Percentiles rank a stretch among this genome's conserved stretches.
Conservation (phyloP, 2,797 vertebrate species). For the Sylvilagus floridanus region DNA sequence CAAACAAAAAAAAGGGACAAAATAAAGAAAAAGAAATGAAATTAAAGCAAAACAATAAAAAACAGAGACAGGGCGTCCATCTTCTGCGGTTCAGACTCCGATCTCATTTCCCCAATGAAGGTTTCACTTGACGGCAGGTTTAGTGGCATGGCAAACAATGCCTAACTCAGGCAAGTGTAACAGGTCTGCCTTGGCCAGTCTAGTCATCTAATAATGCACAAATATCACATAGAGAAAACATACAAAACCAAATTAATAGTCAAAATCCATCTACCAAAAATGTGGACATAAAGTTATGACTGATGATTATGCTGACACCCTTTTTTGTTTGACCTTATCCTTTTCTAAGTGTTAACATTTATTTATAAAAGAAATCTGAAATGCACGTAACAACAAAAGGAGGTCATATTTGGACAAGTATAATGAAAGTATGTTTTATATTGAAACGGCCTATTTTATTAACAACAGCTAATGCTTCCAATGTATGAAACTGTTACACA, state of each 20-base stretch:
- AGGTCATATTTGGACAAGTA: constrained; percentile 78
- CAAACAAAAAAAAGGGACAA: constrained; percentile 92
- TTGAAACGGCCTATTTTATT: constrained; percentile 77
- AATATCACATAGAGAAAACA: constrained; percentile 99
- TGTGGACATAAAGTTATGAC: constrained; percentile 90
- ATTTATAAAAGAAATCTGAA: constrained; percentile 83
- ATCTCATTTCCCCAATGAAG: constrained; percentile 99
- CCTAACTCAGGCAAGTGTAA: constrained; percentile 99
- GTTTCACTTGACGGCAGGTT: constrained; percentile 98
- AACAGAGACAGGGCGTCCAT: constrained; percentile 99
- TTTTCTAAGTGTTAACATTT: constrained; percentile 85
- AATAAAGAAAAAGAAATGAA: constrained; percentile 88
- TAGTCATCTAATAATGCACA: constrained; percentile 99
- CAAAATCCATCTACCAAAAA: constrained; percentile 98
- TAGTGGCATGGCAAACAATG: constrained; percentile 99
- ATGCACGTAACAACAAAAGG: constrained; percentile 80
- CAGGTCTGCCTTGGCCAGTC: constrained; percentile 99
- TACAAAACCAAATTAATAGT: constrained; percentile 99
- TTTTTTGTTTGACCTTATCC: constrained; percentile 84
- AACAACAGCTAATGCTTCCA: constrained; percentile 73
- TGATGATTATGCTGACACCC: constrained; percentile 87
- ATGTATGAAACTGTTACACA: constrained; percentile 70
- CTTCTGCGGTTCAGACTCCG: constrained; percentile 98
- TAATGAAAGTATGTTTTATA: constrained; percentile 81
- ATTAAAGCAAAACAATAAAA: constrained; percentile 89